Conservation (phyloP, 2,113 vertebrate genomes). For the Heloderma charlesbogerti region DNA sequence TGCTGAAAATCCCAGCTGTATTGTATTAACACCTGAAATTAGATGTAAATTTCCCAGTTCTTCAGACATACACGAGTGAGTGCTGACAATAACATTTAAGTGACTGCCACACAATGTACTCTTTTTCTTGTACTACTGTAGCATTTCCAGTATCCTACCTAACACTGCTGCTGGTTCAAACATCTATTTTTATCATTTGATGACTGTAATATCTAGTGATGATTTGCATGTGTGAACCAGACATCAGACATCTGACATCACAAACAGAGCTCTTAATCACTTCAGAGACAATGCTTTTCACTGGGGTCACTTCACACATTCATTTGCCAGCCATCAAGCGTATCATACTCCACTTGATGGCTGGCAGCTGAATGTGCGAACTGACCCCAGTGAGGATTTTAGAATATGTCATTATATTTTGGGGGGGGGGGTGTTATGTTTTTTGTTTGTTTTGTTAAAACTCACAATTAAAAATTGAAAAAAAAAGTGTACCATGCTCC, state of each 20-base stretch:
- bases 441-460: too few relatives aligned
- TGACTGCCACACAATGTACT: neutral
- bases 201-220: neutral
- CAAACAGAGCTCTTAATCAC: neutral
- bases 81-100: neutral
- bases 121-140: neutral
- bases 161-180: neutral
- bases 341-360: neutral
- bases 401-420: too few relatives aligned
- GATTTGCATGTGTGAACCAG: neutral
- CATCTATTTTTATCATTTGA: neutral
- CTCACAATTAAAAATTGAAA: too few relatives aligned
- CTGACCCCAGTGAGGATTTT: too few relatives aligned
- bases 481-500: too few relatives aligned
- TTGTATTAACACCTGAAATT: neutral
- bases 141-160: neutral
- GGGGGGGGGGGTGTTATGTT: too few relatives aligned
- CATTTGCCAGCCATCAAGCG: neutral
- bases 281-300: neutral
- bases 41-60: neutral
- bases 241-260: neutral
- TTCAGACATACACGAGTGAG: neutral
- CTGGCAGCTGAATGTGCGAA: too few relatives aligned
- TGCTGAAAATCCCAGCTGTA: neutral
- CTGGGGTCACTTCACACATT: neutral